Base-by-base conservation (phyloP, 2,888 invertebrate species). In the Cataglyphis cursor region DNA sequence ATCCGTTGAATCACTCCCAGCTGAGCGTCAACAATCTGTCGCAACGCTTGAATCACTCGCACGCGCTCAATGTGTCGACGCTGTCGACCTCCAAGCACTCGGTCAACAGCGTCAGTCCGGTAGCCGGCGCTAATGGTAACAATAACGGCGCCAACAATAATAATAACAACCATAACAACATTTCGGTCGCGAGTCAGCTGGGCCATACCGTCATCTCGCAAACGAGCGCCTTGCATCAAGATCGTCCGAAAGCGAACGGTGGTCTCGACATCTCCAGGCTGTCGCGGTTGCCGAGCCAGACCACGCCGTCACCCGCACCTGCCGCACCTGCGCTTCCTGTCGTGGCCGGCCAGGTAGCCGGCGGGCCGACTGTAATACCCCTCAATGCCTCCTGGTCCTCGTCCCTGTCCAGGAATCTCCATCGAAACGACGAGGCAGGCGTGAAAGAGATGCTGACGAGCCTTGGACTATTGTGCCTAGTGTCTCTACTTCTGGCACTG, bases 361-460 rank as follows among this genome's bases (percentile, higher is more conserved):
- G 68, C 2, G 90, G 83, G 0, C 87, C 88, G 4, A 88, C 88
- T 4, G 84, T 82, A 12, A 88, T 86, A 64, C 90, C 92, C 21
- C 68, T 89, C 62, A 90, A 90, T 73, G 81, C 91, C 18, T 91
- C 91, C 35, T 88, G 91, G 88, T 88, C 94, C 0, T 93, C 93
- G 15, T 93, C 93, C 28, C 84, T 91, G 66, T 93, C 90, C 21
- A 90, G 92, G 82, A 92, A 92, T 68, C 78, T 72, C 8, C 92
- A 91, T 80, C 92, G 92, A 87, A 92, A 93, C 90, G 96, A 95
- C 92, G 96, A 95, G 94, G 96, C 95, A 62, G 97, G 97, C 48
- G 96, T 97, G 59, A 96, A 96, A 91, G 98, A 98, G 95, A 98
- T 98, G 94, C 95, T 98, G 82, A 97, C 98, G 74, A 98, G 98